Conservation (phyloP, 2,797 vertebrate genomes). For the Jordanella pulchra region DNA sequence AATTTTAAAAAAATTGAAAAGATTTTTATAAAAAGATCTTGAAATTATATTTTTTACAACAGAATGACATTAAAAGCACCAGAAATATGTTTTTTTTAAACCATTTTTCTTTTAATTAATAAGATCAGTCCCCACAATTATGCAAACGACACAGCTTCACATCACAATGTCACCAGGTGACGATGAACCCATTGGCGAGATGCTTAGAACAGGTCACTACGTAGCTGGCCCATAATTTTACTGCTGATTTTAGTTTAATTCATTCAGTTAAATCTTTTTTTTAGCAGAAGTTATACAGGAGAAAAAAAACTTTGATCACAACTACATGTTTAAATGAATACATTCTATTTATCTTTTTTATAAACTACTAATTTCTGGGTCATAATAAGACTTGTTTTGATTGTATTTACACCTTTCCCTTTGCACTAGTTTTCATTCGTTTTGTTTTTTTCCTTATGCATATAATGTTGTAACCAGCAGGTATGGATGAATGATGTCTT, state of each 20-base stretch:
- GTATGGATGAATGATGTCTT: conserved; percentile 41
- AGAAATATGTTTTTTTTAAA: no score
- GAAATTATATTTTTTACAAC: no score
- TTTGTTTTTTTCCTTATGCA: neutral
- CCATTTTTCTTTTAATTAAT: no score
- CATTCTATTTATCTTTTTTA: neutral
- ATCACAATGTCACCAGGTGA: no score
- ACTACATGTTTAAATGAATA: neutral
- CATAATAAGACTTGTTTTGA: neutral
- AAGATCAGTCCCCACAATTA: neutral
- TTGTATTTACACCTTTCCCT: neutral
- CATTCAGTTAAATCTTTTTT: neutral
- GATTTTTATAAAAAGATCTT: no score
- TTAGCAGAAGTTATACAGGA: no score
- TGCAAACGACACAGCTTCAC: no score
- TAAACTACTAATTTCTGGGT: neutral
- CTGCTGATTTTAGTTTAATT: neutral
- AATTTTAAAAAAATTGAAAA: no score
- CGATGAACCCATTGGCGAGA: no score
- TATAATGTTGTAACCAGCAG: conserved; percentile 26
- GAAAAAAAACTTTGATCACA: neutral
- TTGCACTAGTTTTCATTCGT: conserved; percentile 4
- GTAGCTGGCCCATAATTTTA: neutral
- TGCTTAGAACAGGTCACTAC: no score
- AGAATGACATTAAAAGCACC: no score